Evolutionary conservation across 2,113 vertebrate genomes (phyloP).

Genomic region (Ciconia maguari): DNA sequence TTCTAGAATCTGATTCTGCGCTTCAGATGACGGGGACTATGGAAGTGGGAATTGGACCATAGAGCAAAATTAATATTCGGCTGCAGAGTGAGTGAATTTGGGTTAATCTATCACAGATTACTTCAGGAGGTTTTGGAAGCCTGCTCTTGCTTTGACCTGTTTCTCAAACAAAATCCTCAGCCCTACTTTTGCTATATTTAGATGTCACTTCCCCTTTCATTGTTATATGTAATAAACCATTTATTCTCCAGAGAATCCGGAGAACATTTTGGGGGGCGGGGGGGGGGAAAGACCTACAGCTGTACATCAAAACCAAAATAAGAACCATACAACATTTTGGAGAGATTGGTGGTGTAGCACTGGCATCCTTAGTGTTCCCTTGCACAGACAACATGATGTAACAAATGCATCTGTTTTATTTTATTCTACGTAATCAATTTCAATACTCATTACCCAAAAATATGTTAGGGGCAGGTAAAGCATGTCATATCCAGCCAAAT

Average conservation of each 20-base stretch:
- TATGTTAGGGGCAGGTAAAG: neutral
- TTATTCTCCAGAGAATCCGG: neutral
- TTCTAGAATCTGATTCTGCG: neutral
- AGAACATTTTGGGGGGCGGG: neutral
- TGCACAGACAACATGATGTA: neutral
- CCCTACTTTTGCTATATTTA: slow-evolving; percentile 4
- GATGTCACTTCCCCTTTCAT: neutral
- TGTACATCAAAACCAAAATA: neutral
- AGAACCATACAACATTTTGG: neutral
- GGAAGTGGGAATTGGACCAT: neutral
- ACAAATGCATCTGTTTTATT: neutral
- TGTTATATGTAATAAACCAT: neutral
- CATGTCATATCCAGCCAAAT: neutral
- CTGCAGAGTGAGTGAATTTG: neutral
- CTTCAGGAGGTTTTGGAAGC: neutral
- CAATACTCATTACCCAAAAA: neutral
- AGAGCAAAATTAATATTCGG: neutral
- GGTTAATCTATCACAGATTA: neutral
- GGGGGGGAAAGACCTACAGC: neutral
- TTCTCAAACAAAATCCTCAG: neutral
- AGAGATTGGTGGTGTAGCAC: neutral
- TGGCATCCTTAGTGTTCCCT: neutral
- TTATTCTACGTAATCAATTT: neutral
- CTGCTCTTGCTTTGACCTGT: neutral
- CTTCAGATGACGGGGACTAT: neutral